Evolutionary conservation across 2,797 vertebrate species (phyloP), one percentile per base, ranked within the genome.

Genomic region (Yasuhikotakia modesta): DNA sequence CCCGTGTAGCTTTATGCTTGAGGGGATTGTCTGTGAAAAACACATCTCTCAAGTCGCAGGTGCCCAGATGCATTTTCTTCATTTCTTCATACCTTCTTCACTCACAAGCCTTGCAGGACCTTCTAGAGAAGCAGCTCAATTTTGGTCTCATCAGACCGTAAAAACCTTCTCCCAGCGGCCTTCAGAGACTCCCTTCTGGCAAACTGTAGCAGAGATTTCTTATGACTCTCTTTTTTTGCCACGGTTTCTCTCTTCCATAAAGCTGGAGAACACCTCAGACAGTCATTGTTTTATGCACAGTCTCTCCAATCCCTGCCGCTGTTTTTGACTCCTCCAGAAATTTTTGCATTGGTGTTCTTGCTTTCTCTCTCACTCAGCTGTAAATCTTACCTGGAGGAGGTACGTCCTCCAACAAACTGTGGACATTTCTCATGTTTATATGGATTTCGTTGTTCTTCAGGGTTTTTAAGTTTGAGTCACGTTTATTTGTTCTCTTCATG

Each of bases 171-270:
- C 24, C 24, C 57, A 3, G 16, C 57, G 5, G 57, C 24, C 57
- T 60, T 60, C 24, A 5, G 24, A 60, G 57, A 16, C 57, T 60
- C 57, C 6, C 57, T 60, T 30, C 57, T 60, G 57, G 57, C 57
- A 16, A 60, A 27, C 24, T 30, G 22, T 58, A 58, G 12, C 13
- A 13, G 27, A 30, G 57, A 14, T 60, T 60, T 27, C 24, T 14
- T 60, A 4, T 30, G 4, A 6, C 13, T 7, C 13, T 30, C n/a
- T 58, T 60, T 43, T 43, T 43, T 43, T 43, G 10, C 13, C 57
- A 6, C 6, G 22, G 22, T 60, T 30, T 16, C 57, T 57, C 24
- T 30, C 57, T 60, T 30, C 24, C 11, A 60, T 5, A 60, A 60
- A 60, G 57, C 57, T 16, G 57, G 24, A 60, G 57, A 5, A 17